Evolutionary conservation across 2,113 vertebrate genomes (phyloP).

Genomic region (Chamaetylas fuelleborni): DNA sequence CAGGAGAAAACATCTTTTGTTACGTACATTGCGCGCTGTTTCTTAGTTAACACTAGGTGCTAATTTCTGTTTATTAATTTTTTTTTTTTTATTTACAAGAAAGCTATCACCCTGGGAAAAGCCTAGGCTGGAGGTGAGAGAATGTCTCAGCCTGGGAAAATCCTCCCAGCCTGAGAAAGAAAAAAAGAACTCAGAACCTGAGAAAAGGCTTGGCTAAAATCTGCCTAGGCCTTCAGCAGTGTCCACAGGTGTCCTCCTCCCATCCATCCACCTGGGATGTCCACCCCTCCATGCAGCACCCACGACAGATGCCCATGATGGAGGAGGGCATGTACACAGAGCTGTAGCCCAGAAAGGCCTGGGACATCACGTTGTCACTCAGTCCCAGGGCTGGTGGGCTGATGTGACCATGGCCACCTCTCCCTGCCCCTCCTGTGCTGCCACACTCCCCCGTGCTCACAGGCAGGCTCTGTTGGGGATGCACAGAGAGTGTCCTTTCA

Average conservation of each 20-base stretch:
- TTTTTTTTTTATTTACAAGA: no score
- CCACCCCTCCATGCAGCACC: not conserved
- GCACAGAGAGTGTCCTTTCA: constrained; percentile 19
- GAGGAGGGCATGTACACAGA: fast-evolving
- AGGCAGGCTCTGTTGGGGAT: not conserved
- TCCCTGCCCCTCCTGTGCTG: not conserved
- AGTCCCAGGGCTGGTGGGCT: not conserved
- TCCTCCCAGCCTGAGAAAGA: no score
- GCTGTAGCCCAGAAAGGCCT: not conserved
- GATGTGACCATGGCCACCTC: not conserved
- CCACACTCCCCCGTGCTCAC: fast-evolving
- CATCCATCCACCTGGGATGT: not conserved
- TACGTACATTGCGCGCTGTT: no score
- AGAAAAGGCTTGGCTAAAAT: no score
- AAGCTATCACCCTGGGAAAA: no score
- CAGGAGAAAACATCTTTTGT: no score
- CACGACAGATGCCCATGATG: fast-evolving
- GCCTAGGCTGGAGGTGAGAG: no score
- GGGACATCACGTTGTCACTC: not conserved
- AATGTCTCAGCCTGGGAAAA: no score
- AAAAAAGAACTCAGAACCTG: no score
- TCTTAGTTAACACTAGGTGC: no score
- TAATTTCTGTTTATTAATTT: no score
- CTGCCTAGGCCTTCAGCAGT: no score
- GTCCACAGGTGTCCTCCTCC: not conserved